Percentiles rank a stretch among this genome's conserved stretches.
These are phyloP conservation scores for Crocuta crocuta DNA, from an alignment of 2,113 vertebrate genomes.

Conservation along the genomic window DNA sequence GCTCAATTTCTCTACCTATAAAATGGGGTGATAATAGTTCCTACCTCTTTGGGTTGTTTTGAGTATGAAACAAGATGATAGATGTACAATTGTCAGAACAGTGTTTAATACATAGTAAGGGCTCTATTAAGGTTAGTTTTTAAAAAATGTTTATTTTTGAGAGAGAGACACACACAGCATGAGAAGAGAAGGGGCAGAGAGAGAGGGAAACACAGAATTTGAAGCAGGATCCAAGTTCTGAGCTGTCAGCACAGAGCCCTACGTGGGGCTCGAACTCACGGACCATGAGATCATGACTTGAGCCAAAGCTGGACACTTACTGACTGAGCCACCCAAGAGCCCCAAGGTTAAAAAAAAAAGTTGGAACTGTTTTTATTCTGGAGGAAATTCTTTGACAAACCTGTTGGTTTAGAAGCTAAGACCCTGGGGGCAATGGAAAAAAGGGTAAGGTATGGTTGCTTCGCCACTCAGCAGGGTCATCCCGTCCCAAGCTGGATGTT, in stretches of 20 bases:
- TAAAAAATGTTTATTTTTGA: background rate
- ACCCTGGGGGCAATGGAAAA: background rate
- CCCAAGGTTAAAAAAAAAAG: background rate
- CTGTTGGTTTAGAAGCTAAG: conserved; percentile 1
- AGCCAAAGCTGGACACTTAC: too few species aligned
- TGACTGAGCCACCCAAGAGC: too few species aligned
- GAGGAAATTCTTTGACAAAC: background rate
- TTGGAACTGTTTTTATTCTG: background rate
- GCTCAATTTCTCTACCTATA: background rate
- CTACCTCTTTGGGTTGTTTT: background rate
- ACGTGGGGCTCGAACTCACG: too few species aligned
- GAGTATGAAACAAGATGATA: background rate
- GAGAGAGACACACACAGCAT: too few species aligned
- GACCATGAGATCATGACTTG: too few species aligned
- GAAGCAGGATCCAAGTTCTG: too few species aligned
- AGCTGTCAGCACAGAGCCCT: too few species aligned
- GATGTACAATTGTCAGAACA: background rate
- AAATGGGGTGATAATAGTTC: background rate
- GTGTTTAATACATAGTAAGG: background rate
- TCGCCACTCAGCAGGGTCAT: background rate
- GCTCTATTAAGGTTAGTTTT: background rate
- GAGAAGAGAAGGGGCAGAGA: too few species aligned
- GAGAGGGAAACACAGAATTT: too few species aligned
- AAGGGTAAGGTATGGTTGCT: background rate
- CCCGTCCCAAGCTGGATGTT: background rate